Evolutionary conservation across 2,113 vertebrate genomes (phyloP), one percentile per base, ranked within the genome.

Genomic region (Calypte anna): DNA sequence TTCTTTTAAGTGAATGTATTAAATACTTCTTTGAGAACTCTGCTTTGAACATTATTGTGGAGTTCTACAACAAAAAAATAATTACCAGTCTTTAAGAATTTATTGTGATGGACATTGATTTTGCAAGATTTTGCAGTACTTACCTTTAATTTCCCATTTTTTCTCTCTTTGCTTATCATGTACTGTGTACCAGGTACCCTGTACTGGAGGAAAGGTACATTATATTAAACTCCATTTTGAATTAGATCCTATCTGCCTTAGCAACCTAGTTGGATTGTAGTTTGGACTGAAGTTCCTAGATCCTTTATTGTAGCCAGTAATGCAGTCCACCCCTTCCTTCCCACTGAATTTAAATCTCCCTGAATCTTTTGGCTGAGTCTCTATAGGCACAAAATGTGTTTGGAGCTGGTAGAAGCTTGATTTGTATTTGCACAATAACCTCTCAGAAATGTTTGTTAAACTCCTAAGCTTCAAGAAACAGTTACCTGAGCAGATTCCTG

Each of bases 121-220:
- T 50, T 90, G 53, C 82, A 84, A 95, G 82, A 48, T 86, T 88
- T 91, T 87, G 70, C 83, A 55, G 24, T 92, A 22, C 72, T 95
- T 82, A 82, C 84, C 36, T 97, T 86, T 92, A 67, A 69, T 97
- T 96, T 97, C 95, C 90, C 46, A 0, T 91, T 91, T 96, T 89
- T 97, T 86, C 86, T 89, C 12, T 96, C 88, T 91, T 90, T 97
- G 74, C 91, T 96, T 14, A 25, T 96, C 93, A n/a, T 17, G 6
- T 70, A 90, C 81, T 73, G 31, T 95, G 94, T 98, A 96, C 97
- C 94, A 96, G 82, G 93, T 98, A 96, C 92, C 97, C 84, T 98
- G 96, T 97, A 97, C 96, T 93, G 97, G 97, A 98, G 96, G 97
- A 96, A 97, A 97, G 93, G 83, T 98, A 96, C 70, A 88, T 78